A percentile compares a stretch with the other conserved stretches of the same genome.
Conservation (phyloP, 2,113 vertebrate genomes). For the Astatoreochromis straeleni region DNA sequence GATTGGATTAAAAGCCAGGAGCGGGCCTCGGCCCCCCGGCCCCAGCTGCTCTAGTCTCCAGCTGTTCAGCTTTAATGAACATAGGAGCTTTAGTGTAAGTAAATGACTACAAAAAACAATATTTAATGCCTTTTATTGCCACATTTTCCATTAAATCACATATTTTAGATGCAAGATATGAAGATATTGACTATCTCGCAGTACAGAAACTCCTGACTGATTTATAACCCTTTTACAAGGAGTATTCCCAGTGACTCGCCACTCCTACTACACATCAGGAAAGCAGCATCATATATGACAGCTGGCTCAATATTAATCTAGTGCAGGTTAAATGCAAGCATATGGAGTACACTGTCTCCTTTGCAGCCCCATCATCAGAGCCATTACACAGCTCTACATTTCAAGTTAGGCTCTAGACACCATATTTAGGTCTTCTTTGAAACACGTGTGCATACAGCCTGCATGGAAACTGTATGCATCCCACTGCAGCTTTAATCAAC, state of each 20-base stretch:
- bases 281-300: conserved; percentile 41
- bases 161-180: neutral
- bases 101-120: neutral
- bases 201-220: neutral
- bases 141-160: neutral
- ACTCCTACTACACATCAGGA: neutral
- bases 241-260: conserved; percentile 1
- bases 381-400: neutral
- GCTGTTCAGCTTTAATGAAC: conserved; percentile 15
- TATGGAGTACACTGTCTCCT: conserved; percentile 9
- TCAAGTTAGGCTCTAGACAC: neutral
- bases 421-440: neutral
- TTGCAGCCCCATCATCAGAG: neutral
- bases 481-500: conserved; percentile 17
- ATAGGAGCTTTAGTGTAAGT: neutral
- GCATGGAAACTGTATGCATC: neutral
- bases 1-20: conserved; percentile 62
- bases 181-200: neutral
- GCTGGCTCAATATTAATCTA: conserved; percentile 50
- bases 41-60: neutral
- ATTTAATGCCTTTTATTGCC: neutral
- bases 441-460: neutral
- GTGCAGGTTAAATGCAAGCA: conserved; percentile 41
- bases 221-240: neutral
- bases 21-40: conserved; percentile 12